Evolutionary conservation across 2,797 vertebrate species (phyloP).

Genomic region (Chelidonichthys spinosus): DNA sequence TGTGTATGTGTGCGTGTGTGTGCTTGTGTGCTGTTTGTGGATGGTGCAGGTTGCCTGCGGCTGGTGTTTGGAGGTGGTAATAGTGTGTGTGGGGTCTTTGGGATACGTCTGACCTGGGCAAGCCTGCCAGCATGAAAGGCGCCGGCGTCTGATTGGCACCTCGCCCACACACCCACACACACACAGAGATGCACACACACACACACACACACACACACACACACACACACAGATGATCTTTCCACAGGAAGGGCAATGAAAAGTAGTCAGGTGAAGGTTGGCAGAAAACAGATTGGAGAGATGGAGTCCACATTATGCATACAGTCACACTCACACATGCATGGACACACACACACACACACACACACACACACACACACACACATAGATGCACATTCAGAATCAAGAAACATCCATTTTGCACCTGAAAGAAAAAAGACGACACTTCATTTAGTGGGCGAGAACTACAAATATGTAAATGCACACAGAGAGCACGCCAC

Average conservation of each 20-base stretch:
- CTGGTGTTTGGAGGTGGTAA: slow-evolving; percentile 53
- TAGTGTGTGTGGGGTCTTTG: slow-evolving; percentile 47
- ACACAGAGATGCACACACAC: slow-evolving; percentile 1
- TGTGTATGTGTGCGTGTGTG: slow-evolving; percentile 24
- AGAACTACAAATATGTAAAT: slow-evolving; percentile 43
- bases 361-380: neutral
- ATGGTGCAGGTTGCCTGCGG: slow-evolving; percentile 38
- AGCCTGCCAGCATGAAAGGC: slow-evolving; percentile 62
- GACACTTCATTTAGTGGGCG: neutral
- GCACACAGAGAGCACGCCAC: slow-evolving; percentile 12
- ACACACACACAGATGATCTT: slow-evolving; percentile 15
- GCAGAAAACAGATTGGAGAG: slow-evolving; percentile 25
- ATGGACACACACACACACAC: slow-evolving; percentile 10
- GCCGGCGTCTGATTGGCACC: slow-evolving; percentile 63
- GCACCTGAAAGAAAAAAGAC: slow-evolving; percentile 25
- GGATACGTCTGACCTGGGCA: slow-evolving; percentile 64
- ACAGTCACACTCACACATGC: neutral
- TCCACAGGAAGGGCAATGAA: neutral
- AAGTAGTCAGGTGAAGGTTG: slow-evolving; percentile 25
- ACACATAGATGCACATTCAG: neutral
- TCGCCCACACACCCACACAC: slow-evolving; percentile 51
- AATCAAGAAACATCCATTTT: slow-evolving; percentile 15
- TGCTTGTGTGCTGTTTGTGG: slow-evolving; percentile 27
- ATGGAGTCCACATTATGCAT: slow-evolving; percentile 24
- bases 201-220: slow-evolving; percentile 25